Base-by-base conservation (phyloP, 1,140 invertebrate genomes). In the Oryzaephilus surinamensis region DNA sequence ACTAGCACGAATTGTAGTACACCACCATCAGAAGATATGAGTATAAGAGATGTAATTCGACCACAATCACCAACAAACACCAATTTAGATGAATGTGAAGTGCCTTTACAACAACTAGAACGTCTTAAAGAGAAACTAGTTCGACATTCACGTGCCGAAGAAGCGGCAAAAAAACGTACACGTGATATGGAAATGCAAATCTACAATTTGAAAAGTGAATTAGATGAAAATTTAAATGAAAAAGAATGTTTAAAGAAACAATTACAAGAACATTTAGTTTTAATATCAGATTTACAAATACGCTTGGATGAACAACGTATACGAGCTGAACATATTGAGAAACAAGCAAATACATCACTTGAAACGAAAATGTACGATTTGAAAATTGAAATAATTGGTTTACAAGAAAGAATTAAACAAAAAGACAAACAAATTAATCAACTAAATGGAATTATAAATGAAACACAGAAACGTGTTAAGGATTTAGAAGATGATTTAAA, bases 11-110 rank as follows among this genome's bases (percentile, higher is more conserved):
- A 69, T 14, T 65, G 60, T 53, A 69, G 77, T 40, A 77, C 77
- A 45, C 79, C 81, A 23, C 80, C 76, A 13, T 83, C 79, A 42
- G 84, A 88, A 58, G 83, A 86, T 55, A 75, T 86, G 21, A 86
- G 83, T 0, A 67, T 81, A 2, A 70, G 76, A 39, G 78, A 79
- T 52, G 67, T 75, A 63, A 38, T 41, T 38, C 19, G 7, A 61
- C 42, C 33, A 32, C 14, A 37, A 30, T 23, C 38, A 29, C 32
- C 19, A 10, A 32, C 12, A 14, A 55, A 50, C 6, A 50, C 36
- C 6, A 32, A 26, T 6, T 44, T 50, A 14, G 58, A 58, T n/a
- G 57, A 62, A 21, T 55, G 57, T 34, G 57, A 62, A 30, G 42
- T 62, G 4, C 58, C 60, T 1, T 37, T 62, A 2, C 58, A 60